phyloP scores from a whole-genome alignment of 2,113 vertebrate species.

The Alosa alosa region DNA sequence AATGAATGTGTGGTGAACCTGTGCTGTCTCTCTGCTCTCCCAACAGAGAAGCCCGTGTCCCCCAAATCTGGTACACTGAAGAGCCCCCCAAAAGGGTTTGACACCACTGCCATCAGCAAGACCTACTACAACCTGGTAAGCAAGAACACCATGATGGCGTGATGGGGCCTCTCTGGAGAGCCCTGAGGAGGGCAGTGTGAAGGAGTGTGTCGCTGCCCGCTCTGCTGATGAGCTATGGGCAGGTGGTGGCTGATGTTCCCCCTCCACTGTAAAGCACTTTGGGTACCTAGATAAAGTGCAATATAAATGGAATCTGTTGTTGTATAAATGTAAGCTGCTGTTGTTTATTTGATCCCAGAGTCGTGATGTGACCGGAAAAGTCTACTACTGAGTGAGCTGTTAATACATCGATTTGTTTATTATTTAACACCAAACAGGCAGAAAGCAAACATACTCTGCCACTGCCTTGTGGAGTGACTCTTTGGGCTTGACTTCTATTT shows the following conservation, averaged over 20 bases:
- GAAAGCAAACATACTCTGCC: background rate
- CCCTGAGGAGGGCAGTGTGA: background rate
- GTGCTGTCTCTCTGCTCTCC: constrained; percentile 20
- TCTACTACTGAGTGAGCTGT: background rate
- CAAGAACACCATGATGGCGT: constrained; percentile 62
- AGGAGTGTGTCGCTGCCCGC: no score
- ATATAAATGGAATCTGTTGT: no score
- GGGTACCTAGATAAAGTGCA: no score
- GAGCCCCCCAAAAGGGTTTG: constrained; percentile 96
- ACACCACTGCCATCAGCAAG: constrained; percentile 92
- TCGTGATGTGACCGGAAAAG: background rate
- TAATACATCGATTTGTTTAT: background rate
- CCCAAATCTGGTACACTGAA: constrained; percentile 91
- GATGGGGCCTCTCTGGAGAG: background rate
- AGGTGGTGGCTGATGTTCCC: no score
- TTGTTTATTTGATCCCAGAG: background rate
- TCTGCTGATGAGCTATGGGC: no score
- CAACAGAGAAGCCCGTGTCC: constrained; percentile 93
- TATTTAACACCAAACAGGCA: background rate
- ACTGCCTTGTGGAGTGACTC: background rate
- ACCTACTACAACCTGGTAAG: constrained; percentile 98
- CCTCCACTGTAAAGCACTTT: no score
- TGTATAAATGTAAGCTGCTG: background rate
- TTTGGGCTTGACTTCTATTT: background rate
- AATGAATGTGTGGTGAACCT: background rate